phyloP scores from a whole-genome alignment of 2,888 invertebrate species.

The Cylloceria caligata region DNA sequence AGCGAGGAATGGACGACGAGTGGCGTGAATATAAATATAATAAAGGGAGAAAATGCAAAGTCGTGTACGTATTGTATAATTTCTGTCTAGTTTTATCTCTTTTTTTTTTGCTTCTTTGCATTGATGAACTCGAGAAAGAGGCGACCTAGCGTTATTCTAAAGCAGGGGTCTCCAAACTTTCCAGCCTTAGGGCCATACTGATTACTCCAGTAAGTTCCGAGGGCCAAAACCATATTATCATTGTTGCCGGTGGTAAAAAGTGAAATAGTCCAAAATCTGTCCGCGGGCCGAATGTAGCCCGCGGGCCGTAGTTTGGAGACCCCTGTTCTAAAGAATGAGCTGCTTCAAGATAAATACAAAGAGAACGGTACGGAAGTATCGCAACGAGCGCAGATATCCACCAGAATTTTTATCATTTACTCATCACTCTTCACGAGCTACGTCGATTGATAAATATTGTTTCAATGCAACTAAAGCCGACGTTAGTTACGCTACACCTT shows the following conservation, averaged over 20 bases:
- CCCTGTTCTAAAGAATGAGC: constrained; percentile 13
- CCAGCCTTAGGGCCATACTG: no score
- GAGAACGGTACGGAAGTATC: constrained; percentile 11
- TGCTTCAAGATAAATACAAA: constrained; percentile 24
- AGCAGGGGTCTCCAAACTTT: no score
- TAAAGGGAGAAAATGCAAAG: constrained; percentile 9
- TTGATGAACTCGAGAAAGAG: constrained; percentile 15
- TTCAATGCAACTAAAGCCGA: constrained; percentile 58
- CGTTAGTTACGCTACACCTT: no score
- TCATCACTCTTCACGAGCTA: constrained; percentile 15
- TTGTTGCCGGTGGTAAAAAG: no score
- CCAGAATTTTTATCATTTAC: constrained; percentile 14
- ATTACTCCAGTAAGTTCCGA: no score
- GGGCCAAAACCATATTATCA: no score
- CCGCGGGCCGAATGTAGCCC: no score
- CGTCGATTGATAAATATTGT: constrained; percentile 35
- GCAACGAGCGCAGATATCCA: neutral
- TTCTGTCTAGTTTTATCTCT: neutral
- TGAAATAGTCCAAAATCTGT: no score
- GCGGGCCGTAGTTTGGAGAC: no score
- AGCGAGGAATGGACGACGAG: constrained; percentile 26
- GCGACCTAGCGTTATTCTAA: neutral
- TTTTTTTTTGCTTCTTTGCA: constrained; percentile 10
- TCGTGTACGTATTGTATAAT: constrained; percentile 22
- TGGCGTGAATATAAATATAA: constrained; percentile 11